Evolutionary conservation across 2,797 vertebrate species (phyloP), one percentile per base, ranked within the genome.

Genomic region (Loriculus beryllinus): DNA sequence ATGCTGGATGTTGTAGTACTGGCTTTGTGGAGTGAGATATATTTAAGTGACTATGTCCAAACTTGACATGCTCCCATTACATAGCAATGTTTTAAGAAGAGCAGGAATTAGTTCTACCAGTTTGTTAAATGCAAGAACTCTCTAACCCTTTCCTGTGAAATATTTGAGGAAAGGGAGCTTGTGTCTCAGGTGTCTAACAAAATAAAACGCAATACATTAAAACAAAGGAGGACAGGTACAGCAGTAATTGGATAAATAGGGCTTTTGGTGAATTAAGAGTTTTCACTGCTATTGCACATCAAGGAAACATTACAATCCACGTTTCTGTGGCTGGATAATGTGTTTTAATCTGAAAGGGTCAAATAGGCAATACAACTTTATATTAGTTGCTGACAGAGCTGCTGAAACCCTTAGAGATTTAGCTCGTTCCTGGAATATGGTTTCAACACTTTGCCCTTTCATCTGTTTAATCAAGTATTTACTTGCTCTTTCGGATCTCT

Each of bases 21-120:
- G 7, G 43, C 33, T 71, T 62, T 4, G 5, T 20, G 35, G 4
- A 69, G 14, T 28, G 69, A 81, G 35, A 49, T 37, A 11, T 4
- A 54, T 78, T 59, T n/a, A 74, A n/a, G 22, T 68, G 28, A 48
- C 23, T 65, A 6, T 28, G 20, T 52, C 28, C 31, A 64, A 57
- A 5, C 7, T 18, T 1, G 25, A 37, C 1, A 1, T 62, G 29
- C 5, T 86, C 15, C 52, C 42, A 65, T 1, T 2, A 40, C 33
- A 48, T 15, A 9, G 3, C 33, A 80, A 23, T 29, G 28, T 42
- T 88, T 87, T 63, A 72, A 70, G 25, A 84, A 69, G 31, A 57
- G 13, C 5, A 86, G 48, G 80, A 70, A 64, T 70, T 48, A 59
- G 7, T 77, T 74, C 35, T 48, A 40, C 7, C 12, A 48, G 21